Evolutionary conservation across 2,797 vertebrate species (phyloP).

Genomic region (Channa striata): DNA sequence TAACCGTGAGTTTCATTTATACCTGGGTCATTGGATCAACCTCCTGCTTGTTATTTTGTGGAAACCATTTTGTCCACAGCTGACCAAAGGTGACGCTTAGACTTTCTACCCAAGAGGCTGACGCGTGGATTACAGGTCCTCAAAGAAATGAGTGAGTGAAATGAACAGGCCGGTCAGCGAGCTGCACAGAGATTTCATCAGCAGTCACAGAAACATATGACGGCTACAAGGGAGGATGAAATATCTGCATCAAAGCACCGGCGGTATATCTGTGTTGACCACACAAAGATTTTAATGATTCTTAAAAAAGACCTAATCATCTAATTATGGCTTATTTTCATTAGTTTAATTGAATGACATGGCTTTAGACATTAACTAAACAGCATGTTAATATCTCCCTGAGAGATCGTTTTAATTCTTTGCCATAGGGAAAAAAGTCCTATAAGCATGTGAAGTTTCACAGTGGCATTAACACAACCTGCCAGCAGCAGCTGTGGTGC

Average conservation of each 20-base stretch:
- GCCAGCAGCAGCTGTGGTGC: not conserved
- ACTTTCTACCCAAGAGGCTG: not conserved
- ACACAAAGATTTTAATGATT: not conserved
- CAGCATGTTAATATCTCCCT: not conserved
- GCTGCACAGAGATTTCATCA: not conserved
- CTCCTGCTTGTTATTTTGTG: no score
- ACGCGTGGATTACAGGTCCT: not conserved
- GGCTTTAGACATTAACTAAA: not conserved
- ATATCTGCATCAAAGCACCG: not conserved
- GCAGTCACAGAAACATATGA: not conserved
- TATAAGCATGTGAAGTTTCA: constrained; percentile 34
- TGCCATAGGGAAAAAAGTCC: constrained; percentile 7
- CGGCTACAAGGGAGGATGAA: not conserved
- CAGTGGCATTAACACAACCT: not conserved
- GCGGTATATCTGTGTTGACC: not conserved
- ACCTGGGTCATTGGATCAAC: no score
- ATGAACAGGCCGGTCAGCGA: not conserved
- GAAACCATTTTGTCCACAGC: not conserved
- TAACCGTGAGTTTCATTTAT: no score
- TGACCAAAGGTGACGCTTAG: not conserved
- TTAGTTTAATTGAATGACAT: not conserved
- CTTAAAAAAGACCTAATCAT: not conserved
- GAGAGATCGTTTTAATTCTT: not conserved
- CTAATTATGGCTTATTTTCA: not conserved
- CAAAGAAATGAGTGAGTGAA: not conserved